A percentile compares a stretch with the other conserved stretches of the same genome.
phyloP scores from a whole-genome alignment of 1,140 invertebrate genomes.

The Ladona fulva region DNA sequence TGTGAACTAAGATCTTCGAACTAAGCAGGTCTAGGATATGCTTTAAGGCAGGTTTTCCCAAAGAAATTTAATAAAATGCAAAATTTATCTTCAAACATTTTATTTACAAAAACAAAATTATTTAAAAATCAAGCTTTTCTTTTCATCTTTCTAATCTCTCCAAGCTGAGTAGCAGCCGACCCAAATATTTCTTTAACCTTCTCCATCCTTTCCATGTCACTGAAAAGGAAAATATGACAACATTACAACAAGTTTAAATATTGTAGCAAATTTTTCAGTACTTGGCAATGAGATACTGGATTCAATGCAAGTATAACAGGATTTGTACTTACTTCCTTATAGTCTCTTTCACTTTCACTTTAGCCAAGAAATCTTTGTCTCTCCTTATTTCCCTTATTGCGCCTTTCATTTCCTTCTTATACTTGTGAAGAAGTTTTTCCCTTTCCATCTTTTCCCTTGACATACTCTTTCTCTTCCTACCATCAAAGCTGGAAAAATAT shows the following conservation, averaged over 20 bases:
- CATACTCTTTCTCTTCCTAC: slow-evolving; percentile 52
- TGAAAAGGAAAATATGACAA: slow-evolving; percentile 34
- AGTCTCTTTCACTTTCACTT: slow-evolving; percentile 70
- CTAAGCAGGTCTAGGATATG: no score
- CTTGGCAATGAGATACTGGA: slow-evolving; percentile 14
- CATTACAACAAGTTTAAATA: slow-evolving; percentile 16
- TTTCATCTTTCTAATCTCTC: slow-evolving; percentile 67
- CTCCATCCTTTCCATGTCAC: slow-evolving; percentile 63
- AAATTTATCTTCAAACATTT: neutral
- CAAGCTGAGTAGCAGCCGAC: slow-evolving; percentile 70
- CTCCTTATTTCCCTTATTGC: slow-evolving; percentile 80
- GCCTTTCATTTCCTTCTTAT: slow-evolving; percentile 83
- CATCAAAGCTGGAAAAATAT: slow-evolving; percentile 48
- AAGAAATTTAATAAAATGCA: no score
- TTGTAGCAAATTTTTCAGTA: no score
- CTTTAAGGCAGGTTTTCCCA: no score
- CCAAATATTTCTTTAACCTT: slow-evolving; percentile 76
- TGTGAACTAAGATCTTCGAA: no score
- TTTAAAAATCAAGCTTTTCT: slow-evolving; percentile 38
- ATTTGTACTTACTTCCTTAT: slow-evolving; percentile 52
- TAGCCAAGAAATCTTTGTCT: slow-evolving; percentile 74
- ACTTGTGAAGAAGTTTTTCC: slow-evolving; percentile 66
- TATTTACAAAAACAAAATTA: neutral
- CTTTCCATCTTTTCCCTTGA: slow-evolving; percentile 58
- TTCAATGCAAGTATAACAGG: slow-evolving; percentile 9